Conservation (phyloP, 2,113 vertebrate genomes). For the Drymodes brunneopygia region DNA sequence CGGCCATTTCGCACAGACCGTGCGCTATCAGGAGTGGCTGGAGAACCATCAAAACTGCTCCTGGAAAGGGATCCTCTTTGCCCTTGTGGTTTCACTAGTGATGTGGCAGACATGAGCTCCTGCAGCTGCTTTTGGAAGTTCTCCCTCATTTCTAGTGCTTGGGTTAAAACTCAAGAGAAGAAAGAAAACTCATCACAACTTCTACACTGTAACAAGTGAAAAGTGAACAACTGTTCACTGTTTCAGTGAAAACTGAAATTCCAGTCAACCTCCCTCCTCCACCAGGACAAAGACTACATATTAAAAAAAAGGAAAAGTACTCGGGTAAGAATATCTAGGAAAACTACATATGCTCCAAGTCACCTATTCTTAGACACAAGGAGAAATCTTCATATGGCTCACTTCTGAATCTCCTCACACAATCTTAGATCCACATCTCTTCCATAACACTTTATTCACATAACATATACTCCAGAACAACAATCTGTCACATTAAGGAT, state of each 20-base stretch:
- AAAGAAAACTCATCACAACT: neutral
- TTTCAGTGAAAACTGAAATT: neutral
- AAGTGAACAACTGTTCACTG: neutral
- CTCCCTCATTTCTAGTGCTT: slow-evolving; percentile 92
- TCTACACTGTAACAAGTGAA: neutral
- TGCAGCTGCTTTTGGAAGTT: slow-evolving; percentile 91
- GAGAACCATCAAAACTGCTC: slow-evolving; percentile 71
- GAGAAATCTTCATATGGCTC: neutral
- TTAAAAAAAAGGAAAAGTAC: neutral
- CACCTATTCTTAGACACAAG: neutral
- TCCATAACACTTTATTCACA: rapidly evolving
- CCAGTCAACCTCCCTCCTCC: neutral
- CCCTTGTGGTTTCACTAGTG: slow-evolving; percentile 75
- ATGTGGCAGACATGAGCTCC: slow-evolving; percentile 97
- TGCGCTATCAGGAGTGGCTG: slow-evolving; percentile 76
- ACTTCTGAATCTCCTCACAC: neutral
- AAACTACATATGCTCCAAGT: rapidly evolving
- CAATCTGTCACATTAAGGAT: neutral
- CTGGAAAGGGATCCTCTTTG: slow-evolving; percentile 76
- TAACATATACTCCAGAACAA: neutral
- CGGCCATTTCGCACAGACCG: slow-evolving; percentile 75
- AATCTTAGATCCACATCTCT: neutral
- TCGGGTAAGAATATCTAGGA: neutral
- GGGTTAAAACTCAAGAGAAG: slow-evolving; percentile 74
- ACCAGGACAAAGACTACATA: neutral